Evolutionary conservation across 2,113 vertebrate genomes (phyloP).

Genomic region (Vombatus ursinus): DNA sequence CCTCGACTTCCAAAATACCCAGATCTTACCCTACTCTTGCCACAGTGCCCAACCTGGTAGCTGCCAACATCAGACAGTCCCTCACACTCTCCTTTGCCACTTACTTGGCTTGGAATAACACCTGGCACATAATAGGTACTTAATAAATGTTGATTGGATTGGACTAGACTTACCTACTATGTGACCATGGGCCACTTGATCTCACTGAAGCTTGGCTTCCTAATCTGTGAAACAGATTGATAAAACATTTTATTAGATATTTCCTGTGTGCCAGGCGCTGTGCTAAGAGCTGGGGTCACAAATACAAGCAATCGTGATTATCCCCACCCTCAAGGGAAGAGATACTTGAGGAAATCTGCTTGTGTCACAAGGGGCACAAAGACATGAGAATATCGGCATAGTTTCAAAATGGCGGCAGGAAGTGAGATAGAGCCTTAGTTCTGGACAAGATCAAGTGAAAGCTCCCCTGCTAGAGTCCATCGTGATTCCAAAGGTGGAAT

Average conservation of each 20-base stretch:
- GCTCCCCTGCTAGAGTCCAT: background rate
- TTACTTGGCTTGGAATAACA: background rate
- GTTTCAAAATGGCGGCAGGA: background rate
- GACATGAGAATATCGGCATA: background rate
- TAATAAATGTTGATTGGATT: background rate
- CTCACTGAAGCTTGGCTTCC: background rate
- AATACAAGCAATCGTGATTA: background rate
- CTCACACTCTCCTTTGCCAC: background rate
- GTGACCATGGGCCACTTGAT: background rate
- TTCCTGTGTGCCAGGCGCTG: background rate
- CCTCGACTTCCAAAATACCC: too few relatives aligned
- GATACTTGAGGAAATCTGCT: background rate
- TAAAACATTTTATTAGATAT: background rate
- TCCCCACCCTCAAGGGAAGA: background rate
- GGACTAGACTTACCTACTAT: background rate
- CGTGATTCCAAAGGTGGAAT: background rate
- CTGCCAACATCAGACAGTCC: too few relatives aligned
- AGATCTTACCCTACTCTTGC: too few relatives aligned
- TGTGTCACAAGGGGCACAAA: background rate
- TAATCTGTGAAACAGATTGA: background rate
- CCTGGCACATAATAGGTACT: background rate
- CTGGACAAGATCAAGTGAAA: background rate
- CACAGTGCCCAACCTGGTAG: too few relatives aligned
- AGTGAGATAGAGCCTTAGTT: background rate
- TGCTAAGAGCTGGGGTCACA: background rate